Percentiles rank a stretch among this genome's conserved stretches.
Evolutionary conservation across 2,797 vertebrate genomes (phyloP).

Genomic region (Eurystomus glaucurus): DNA sequence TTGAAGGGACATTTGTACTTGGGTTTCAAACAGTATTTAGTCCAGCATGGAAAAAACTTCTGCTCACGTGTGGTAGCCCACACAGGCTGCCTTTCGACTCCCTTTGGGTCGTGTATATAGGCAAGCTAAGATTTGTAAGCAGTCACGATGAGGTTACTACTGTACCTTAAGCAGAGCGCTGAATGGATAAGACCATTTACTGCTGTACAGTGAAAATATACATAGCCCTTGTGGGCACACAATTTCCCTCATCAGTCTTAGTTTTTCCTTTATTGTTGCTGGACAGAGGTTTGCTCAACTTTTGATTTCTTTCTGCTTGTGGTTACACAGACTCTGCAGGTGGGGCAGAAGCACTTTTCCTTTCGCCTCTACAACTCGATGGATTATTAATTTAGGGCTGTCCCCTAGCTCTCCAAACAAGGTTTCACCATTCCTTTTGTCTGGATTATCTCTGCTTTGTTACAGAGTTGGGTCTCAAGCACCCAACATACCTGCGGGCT

Average conservation of each 20-base stretch:
- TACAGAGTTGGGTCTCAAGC: constrained; percentile 68
- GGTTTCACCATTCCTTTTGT: constrained; percentile 51
- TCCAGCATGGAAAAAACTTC: constrained; percentile 48
- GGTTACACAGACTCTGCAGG: constrained; percentile 49
- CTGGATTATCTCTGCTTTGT: constrained; percentile 71
- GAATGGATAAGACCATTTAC: constrained; percentile 26
- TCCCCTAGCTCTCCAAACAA: not conserved
- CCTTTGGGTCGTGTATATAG: not conserved
- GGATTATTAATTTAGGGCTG: constrained; percentile 61
- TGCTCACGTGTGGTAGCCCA: not conserved
- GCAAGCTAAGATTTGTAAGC: constrained; percentile 38
- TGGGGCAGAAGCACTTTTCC: constrained; percentile 26
- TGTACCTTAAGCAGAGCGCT: constrained; percentile 20
- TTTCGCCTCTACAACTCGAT: constrained; percentile 47
- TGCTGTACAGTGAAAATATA: constrained; percentile 22
- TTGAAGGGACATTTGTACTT: constrained; percentile 59
- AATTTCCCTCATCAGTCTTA: not conserved
- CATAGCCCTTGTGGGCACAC: constrained; percentile 12
- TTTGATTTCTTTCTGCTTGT: constrained; percentile 25
- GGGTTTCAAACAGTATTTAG: constrained; percentile 30
- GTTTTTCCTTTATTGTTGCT: constrained; percentile 43
- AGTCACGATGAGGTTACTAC: constrained; percentile 41
- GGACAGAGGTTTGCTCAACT: constrained; percentile 7
- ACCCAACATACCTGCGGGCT: constrained; percentile 67
- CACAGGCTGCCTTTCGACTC: constrained; percentile 13